Conservation (phyloP, 1,140 invertebrate genomes). For the Psilanteris sp. region DNA sequence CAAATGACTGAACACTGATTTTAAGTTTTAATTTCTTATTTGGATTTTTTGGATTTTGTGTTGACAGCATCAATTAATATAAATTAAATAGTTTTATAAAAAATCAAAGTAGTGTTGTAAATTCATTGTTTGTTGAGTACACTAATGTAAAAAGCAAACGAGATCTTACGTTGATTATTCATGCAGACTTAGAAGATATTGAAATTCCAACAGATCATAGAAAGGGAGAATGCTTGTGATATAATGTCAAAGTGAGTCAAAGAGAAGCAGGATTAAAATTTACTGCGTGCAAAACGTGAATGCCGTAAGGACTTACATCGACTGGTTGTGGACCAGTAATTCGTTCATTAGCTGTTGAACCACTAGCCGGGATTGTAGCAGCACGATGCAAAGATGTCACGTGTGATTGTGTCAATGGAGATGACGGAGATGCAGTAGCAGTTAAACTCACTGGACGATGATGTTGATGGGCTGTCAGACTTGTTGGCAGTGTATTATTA, state of each 20-base stretch:
- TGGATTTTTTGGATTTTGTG: no score
- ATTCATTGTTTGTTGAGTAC: no score
- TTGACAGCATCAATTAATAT: no score
- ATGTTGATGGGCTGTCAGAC: slow-evolving; percentile 63
- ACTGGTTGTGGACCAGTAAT: slow-evolving; percentile 94
- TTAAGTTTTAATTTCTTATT: no score
- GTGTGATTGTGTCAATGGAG: slow-evolving; percentile 58
- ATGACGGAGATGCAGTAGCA: slow-evolving; percentile 70
- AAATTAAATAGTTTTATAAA: no score
- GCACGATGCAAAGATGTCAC: slow-evolving; percentile 72
- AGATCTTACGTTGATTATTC: no score
- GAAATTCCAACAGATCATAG: no score
- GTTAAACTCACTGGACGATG: slow-evolving; percentile 74
- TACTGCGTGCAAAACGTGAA: slow-evolving; percentile 11
- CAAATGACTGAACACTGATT: no score
- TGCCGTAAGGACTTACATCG: slow-evolving; percentile 84
- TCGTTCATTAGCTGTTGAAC: slow-evolving; percentile 78
- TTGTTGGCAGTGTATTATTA: slow-evolving; percentile 60
- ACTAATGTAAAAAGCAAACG: no score
- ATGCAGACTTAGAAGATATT: no score
- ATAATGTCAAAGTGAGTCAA: slow-evolving; percentile 1
- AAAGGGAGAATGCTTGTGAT: slow-evolving; percentile 2
- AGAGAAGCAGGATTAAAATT: slow-evolving; percentile 7
- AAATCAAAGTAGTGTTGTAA: no score
- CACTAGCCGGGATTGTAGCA: slow-evolving; percentile 74